These are phyloP conservation scores for Urechis unicinctus DNA, from an alignment of 2,888 invertebrate genomes.

Conservation along the genomic window DNA sequence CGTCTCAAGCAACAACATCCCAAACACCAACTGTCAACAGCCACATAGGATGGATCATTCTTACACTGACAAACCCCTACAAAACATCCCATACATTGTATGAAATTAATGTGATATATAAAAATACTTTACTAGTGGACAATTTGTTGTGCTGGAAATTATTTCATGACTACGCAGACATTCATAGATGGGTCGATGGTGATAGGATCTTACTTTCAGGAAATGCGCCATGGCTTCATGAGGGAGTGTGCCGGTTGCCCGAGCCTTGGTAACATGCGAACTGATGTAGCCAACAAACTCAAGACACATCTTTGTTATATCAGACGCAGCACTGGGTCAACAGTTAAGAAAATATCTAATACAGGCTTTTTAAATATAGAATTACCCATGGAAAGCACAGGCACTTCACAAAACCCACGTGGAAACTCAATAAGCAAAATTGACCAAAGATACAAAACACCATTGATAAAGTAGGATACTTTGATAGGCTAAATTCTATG, in stretches of 20 bases:
- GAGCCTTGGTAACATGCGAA: slow-evolving; percentile 28
- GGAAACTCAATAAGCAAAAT: too few species aligned
- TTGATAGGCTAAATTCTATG: slow-evolving; percentile 37
- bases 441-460: too few species aligned
- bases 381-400: too few species aligned
- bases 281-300: slow-evolving; percentile 37
- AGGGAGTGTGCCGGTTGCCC: slow-evolving; percentile 18
- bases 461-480: slow-evolving; percentile 38
- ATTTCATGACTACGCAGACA: too few species aligned
- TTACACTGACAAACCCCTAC: too few species aligned
- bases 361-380: neutral
- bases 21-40: slow-evolving; percentile 58
- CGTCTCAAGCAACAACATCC: slow-evolving; percentile 62
- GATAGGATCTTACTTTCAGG: slow-evolving; percentile 29
- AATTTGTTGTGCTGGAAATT: too few species aligned
- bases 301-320: slow-evolving; percentile 35
- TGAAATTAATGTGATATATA: neutral
- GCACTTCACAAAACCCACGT: too few species aligned
- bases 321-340: slow-evolving; percentile 23
- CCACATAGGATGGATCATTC: too few species aligned
- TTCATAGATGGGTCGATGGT: neutral
- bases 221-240: slow-evolving; percentile 32
- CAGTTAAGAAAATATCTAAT: neutral
- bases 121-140: neutral
- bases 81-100: too few species aligned